These are phyloP conservation scores for Gymnocypris eckloni DNA, from an alignment of 2,797 vertebrate species.

Conservation along the genomic window DNA sequence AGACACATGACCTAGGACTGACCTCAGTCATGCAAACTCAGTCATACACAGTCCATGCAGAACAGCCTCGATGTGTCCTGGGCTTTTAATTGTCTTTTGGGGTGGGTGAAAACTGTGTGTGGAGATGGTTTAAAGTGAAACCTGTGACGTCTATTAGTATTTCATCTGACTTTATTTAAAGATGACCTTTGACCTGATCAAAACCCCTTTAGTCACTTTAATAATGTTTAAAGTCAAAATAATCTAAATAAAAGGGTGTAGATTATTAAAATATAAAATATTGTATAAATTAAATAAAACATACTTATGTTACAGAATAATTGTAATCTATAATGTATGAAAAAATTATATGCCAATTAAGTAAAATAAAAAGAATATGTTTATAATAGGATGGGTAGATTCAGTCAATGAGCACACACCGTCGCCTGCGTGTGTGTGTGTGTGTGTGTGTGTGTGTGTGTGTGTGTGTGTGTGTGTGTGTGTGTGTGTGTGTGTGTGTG, in stretches of 20 bases:
- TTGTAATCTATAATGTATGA: no score
- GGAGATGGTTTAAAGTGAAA: conserved; percentile 19
- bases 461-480: no score
- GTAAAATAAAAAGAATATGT: no score
- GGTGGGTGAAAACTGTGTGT: conserved; percentile 1
- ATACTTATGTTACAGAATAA: no score
- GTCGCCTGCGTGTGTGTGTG: no score
- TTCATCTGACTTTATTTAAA: conserved; percentile 6
- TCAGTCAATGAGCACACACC: no score
- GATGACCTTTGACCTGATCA: not conserved
- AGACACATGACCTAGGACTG: conserved; percentile 47
- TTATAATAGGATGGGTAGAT: no score
- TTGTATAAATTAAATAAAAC: no score
- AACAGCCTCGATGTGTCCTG: conserved; percentile 19
- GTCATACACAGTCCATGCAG: conserved; percentile 16
- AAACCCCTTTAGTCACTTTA: not conserved
- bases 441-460: no score
- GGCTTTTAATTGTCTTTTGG: conserved; percentile 19
- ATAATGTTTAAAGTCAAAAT: not conserved
- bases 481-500: no score
- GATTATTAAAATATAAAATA: not conserved
- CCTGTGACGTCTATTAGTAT: not conserved
- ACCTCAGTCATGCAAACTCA: conserved; percentile 23
- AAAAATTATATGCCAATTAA: no score
- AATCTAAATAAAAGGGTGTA: not conserved